phyloP scores from a whole-genome alignment of 2,113 vertebrate species.

The Glaucidium brasilianum region DNA sequence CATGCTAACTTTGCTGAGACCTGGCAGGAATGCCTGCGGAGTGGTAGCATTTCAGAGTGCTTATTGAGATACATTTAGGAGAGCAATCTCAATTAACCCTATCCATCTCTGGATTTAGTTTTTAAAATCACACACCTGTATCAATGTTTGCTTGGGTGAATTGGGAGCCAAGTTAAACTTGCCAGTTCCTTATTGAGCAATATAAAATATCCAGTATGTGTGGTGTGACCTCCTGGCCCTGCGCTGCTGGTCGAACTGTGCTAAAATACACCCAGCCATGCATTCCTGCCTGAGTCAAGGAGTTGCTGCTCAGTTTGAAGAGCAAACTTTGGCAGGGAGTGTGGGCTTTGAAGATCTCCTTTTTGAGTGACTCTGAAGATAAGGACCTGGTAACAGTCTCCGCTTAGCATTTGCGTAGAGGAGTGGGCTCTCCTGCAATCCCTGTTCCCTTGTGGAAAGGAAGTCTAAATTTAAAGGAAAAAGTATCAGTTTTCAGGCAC shows the following conservation, averaged over 20 bases:
- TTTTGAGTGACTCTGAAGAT: neutral
- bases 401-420: neutral
- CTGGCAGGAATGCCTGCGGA: neutral
- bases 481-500: neutral
- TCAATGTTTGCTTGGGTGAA: neutral
- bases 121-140: neutral
- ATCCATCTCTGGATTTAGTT: neutral
- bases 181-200: neutral
- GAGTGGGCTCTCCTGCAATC: neutral
- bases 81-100: neutral
- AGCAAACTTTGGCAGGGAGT: neutral
- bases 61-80: neutral
- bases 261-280: neutral
- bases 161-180: neutral
- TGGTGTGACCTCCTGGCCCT: neutral
- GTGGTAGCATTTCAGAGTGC: neutral
- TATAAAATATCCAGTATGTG: neutral
- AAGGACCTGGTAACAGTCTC: neutral
- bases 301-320: neutral
- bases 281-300: neutral
- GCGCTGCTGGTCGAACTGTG: neutral
- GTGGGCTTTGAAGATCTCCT: neutral
- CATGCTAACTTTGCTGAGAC: neutral
- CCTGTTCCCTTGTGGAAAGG: neutral
- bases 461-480: neutral